Base-by-base conservation (phyloP, 2,113 vertebrate genomes). In the Urocolius indicus region DNA sequence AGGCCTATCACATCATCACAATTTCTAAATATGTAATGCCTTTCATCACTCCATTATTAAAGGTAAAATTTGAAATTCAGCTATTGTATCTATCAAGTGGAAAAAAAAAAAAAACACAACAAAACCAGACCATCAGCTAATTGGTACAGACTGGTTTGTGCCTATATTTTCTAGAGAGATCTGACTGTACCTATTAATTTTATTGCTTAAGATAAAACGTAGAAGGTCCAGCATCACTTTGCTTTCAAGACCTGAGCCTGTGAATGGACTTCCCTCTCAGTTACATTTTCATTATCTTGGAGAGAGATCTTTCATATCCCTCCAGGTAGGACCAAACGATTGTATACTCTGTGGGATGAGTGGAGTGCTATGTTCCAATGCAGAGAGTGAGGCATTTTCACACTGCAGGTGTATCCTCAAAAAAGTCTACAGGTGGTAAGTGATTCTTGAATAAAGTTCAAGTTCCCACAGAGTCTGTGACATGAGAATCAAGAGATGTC, bases 281-380 rank as follows among this genome's bases (percentile, higher is more conserved):
- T 7, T 52, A 17, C 0, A 29, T 34, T 71, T 66, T 30, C 5
- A 1, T 2, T 68, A 5, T 11, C 6, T 27, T 61, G 21, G 23
- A 79, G 36, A 30, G 9, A 49, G 4, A 45, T 2, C 0, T 77
- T 83, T 58, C 3, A 13, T 29, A 2, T 79, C 27, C 27, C 10
- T 73, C 10, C 15, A 13, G 4, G 6, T 26, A 14, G 14, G n/a
- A 62, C 10, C 23, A 62, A 48, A 38, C 6, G 23, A 9, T n/a
- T 3, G 1, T 10, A 27, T 29, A 36, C 13, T 43, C 7, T 48
- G 12, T 21, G 5, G 51, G 46, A 77, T 54, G 22, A 58, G 51
- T 17, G 6, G 3, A 3, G 20, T 8, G 0, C 5, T 75, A 9
- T 2, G 5, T 55, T 38, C 4, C 29, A 67, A 0, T 51, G 30